Percentiles rank a stretch among this genome's conserved stretches.
phyloP scores from a whole-genome alignment of 2,797 vertebrate species.

The Brachymystax lenok region DNA sequence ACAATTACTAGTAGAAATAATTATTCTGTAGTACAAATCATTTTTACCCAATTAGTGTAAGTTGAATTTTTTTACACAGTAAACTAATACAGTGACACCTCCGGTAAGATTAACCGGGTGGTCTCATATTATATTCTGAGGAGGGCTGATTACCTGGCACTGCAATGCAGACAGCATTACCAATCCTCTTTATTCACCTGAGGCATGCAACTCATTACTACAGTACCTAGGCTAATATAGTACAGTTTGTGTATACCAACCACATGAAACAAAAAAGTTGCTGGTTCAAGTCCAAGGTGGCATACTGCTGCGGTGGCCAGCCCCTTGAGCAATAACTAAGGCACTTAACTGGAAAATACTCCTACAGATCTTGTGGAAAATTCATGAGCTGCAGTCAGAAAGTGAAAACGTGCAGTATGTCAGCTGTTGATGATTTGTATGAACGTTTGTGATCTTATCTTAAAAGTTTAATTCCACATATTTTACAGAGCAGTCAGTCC shows the following conservation, averaged over 20 bases:
- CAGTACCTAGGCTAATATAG: too few species aligned
- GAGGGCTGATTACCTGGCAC: too few species aligned
- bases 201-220: too few species aligned
- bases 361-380: constrained; percentile 4
- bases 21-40: too few species aligned
- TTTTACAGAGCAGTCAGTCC: not conserved
- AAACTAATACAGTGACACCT: too few species aligned
- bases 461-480: not conserved
- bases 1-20: too few species aligned
- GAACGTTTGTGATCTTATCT: not conserved
- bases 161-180: too few species aligned
- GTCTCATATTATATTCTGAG: too few species aligned
- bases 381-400: constrained; percentile 7
- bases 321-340: not conserved
- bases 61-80: too few species aligned
- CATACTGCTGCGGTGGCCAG: not conserved
- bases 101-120: too few species aligned
- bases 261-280: constrained; percentile 11
- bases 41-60: too few species aligned
- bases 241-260: not conserved
- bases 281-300: constrained; percentile 25
- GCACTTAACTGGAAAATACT: constrained; percentile 30
- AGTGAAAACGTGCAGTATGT: not conserved
- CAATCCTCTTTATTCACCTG: too few species aligned
- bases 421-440: not conserved